These are phyloP conservation scores for Cichladusa arquata DNA, from an alignment of 2,113 vertebrate species.

Conservation along the genomic window DNA sequence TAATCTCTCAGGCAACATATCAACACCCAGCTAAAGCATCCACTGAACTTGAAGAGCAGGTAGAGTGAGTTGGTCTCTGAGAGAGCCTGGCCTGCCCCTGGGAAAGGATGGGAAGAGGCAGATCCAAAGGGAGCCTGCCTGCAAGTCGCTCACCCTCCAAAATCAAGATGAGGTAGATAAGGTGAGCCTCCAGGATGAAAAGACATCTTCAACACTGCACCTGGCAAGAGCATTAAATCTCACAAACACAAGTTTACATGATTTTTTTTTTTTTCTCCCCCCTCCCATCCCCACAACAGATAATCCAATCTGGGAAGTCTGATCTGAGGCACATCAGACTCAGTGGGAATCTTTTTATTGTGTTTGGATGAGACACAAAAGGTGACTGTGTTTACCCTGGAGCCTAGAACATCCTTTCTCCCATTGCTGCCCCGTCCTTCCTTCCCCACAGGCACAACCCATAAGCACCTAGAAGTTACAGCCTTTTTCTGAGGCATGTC, in stretches of 20 bases:
- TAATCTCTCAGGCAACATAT: conserved; percentile 53
- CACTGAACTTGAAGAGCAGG: conserved; percentile 56
- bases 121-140: background rate
- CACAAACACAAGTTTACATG: background rate
- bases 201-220: background rate
- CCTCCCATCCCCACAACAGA: background rate
- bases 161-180: background rate
- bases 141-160: fast-evolving
- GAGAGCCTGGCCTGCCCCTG: background rate
- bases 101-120: background rate
- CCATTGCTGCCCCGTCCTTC: background rate
- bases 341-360: conserved; percentile 1
- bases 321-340: background rate
- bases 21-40: conserved; percentile 61
- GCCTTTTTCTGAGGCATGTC: background rate
- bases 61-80: background rate
- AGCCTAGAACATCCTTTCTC: conserved; percentile 21
- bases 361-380: background rate
- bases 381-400: background rate
- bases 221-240: background rate
- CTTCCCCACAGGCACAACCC: conserved; percentile 29
- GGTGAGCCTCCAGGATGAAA: background rate
- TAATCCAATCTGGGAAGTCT: background rate
- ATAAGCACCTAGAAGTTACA: background rate
- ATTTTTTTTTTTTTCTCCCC: background rate